These are phyloP conservation scores for Fukomys damarensis DNA, from an alignment of 2,113 vertebrate genomes.

Conservation along the genomic window DNA sequence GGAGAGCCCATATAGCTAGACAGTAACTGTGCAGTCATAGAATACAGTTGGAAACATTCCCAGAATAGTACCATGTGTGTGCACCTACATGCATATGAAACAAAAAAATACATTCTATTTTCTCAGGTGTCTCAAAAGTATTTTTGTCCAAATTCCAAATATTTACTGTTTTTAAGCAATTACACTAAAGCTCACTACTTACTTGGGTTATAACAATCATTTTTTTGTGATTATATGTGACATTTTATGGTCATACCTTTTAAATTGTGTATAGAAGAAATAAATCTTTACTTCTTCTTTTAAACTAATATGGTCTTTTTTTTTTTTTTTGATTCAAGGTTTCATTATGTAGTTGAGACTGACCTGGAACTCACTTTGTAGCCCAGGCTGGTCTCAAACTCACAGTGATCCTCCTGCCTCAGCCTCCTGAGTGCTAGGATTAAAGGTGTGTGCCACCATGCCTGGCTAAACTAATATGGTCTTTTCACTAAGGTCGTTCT, in stretches of 20 bases:
- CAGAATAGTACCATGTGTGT: neutral
- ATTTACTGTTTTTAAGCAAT: neutral
- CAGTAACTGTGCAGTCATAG: neutral
- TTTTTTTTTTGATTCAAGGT: too few relatives aligned
- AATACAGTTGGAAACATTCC: neutral
- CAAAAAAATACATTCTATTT: neutral
- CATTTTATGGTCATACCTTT: neutral
- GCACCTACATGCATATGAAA: neutral
- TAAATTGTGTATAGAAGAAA: neutral
- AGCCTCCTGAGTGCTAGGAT: too few relatives aligned
- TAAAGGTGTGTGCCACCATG: too few relatives aligned
- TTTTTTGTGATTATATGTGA: neutral
- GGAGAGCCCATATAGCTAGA: neutral
- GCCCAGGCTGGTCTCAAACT: too few relatives aligned
- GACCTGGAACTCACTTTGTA: too few relatives aligned
- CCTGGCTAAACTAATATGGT: neutral
- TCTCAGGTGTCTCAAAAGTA: neutral
- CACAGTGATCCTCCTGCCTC: too few relatives aligned
- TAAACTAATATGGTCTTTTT: neutral
- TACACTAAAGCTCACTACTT: neutral
- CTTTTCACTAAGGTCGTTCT: neutral
- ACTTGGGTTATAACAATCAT: neutral
- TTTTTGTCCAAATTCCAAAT: neutral
- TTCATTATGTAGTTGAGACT: too few relatives aligned
- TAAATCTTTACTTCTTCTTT: slow-evolving; percentile 23